Evolutionary conservation across 2,888 invertebrate species (phyloP), one percentile per base, ranked within the genome.

Genomic region (Mimumesa dahlbomi): DNA sequence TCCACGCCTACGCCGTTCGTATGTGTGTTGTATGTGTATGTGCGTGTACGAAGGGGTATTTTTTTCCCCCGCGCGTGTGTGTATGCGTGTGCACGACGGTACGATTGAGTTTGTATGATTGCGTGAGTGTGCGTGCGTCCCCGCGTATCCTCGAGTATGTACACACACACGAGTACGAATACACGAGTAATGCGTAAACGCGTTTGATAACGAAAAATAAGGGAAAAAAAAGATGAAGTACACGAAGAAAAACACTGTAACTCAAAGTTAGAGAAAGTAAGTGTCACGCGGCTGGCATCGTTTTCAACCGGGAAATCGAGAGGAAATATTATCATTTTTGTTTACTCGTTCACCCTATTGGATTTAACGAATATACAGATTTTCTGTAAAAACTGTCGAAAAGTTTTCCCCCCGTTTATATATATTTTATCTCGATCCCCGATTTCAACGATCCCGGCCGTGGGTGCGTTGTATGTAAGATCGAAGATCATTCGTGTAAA

Each of bases 161-260:
- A 14, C 25, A 9, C 29, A 9, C 29, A 6, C 29, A 29, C 53
- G 49, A 49, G 21, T 67, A 57, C 66, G 46, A 42, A 31, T 69
- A 61, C 42, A 40, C 25, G 21, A 50, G 18, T 22, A 40, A 45
- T 45, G 29, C n/a, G 38, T 46, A 42, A 58, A 57, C 19, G 36
- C 53, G 64, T 77, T 74, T 74, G 77, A 77, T 74, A 74, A 71
- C 50, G n/a, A n/a, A n/a, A n/a, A n/a, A n/a, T n/a, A n/a, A n/a
- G n/a, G n/a, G n/a, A n/a, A n/a, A n/a, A n/a, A n/a, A n/a, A n/a
- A n/a, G n/a, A n/a, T n/a, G n/a, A n/a, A n/a, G n/a, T n/a, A n/a
- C n/a, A n/a, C n/a, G n/a, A n/a, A n/a, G n/a, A n/a, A n/a, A n/a
- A n/a, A 53, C 43, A 25, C 53, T 53, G 57, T 77, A 77, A 59